These are phyloP conservation scores for Tetragnatha versicolor DNA, from an alignment of 1,140 invertebrate genomes.

Conservation along the genomic window DNA sequence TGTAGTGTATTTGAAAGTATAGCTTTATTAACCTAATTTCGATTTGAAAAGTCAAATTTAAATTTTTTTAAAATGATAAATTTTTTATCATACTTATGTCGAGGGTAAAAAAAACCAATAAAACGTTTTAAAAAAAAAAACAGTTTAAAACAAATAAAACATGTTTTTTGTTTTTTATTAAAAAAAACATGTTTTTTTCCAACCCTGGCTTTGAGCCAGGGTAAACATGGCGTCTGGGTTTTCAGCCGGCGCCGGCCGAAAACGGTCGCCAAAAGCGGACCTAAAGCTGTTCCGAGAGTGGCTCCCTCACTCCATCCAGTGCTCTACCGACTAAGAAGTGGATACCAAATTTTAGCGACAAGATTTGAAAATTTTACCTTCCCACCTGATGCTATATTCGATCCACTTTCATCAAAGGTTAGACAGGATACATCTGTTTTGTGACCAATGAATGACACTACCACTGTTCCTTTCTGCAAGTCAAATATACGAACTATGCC, in stretches of 20 bases:
- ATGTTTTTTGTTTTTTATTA: too few relatives aligned
- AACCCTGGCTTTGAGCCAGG: not conserved
- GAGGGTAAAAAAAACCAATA: too few relatives aligned
- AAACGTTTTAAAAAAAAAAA: too few relatives aligned
- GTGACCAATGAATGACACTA: slow-evolving; percentile 87
- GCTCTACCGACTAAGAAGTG: not conserved
- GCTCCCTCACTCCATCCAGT: not conserved
- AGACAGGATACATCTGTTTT: slow-evolving; percentile 83
- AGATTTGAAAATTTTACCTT: slow-evolving; percentile 70
- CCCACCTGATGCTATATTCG: slow-evolving; percentile 83
- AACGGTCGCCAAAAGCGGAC: not conserved
- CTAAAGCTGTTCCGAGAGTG: not conserved
- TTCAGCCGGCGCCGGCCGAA: too few relatives aligned
- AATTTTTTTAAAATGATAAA: not conserved
- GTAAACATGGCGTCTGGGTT: not conserved
- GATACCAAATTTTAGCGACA: not conserved
- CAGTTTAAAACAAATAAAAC: too few relatives aligned
- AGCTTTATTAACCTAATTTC: too few relatives aligned
- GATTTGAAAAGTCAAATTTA: not conserved
- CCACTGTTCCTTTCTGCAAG: slow-evolving; percentile 71
- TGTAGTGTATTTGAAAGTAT: too few relatives aligned
- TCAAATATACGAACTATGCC: slow-evolving; percentile 84
- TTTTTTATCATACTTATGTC: too few relatives aligned
- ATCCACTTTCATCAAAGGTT: slow-evolving; percentile 79
- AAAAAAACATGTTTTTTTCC: too few relatives aligned